Base-by-base conservation (phyloP, 1,140 invertebrate species). In the Camponotus floridanus region DNA sequence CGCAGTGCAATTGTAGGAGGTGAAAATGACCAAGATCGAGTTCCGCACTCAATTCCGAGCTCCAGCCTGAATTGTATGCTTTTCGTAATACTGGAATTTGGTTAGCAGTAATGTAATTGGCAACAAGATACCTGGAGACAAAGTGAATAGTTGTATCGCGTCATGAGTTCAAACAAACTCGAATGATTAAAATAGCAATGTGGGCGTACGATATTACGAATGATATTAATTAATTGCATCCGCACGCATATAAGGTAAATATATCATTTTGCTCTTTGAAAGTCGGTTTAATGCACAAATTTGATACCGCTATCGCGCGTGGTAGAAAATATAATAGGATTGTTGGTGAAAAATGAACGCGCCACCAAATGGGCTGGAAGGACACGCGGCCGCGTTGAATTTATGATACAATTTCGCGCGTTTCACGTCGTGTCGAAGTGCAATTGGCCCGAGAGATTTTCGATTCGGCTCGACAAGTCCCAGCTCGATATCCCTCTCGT, bases 1-100 rank as follows among this genome's bases (percentile, higher is more conserved):
- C 21, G 51, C 51, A 18, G 26, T 31, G 36, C 79, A 61, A 61
- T 80, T 33, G 65, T 45, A 61, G 51, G 21, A 21, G 39, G 55
- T 36, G 79, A 71, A 73, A 73, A 81, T 73, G 51, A 81, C 51
- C 51, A 81, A 81, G 78, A 81, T 81, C 51, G 36, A 81, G 78
- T 71, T 13, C 21, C 45, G 78, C 65, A 59, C 36, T 81, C 67
- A 31, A 73, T 71, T 7, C 39, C 65, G 48, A n/a, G 78, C 26
- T 33, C 26, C 65, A 45, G 33, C 39, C 15, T 65, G 39, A 73
- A 71, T 45, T 33, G 65, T 45, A 18, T 45, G 67, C 65, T 42
- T 51, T 64, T 15, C 51, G 21, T 21, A 15, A 71, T 18, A 5
- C 15, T 36, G 55, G 18, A 81, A 81, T 81, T 81, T 42, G 51